Percentiles rank a stretch among this genome's conserved stretches.
Conservation (phyloP, 2,888 invertebrate species). For the Lasiommata megera region DNA sequence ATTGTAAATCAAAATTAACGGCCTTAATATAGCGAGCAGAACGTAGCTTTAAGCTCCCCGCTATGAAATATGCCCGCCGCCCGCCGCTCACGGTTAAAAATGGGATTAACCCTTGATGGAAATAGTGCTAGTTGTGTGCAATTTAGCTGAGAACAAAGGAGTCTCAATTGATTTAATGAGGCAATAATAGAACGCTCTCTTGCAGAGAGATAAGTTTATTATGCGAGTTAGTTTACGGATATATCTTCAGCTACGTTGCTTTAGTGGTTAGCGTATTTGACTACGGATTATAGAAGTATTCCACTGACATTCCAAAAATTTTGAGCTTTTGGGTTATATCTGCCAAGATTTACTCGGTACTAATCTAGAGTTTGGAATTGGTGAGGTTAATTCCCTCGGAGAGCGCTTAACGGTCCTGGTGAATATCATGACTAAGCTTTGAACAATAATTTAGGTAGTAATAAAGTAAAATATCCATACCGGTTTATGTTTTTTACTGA, state of each 20-base stretch:
- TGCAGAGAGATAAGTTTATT: constrained; percentile 25
- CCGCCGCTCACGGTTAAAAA: constrained; percentile 78
- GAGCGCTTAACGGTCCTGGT: too few species aligned
- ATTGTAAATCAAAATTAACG: constrained; percentile 82
- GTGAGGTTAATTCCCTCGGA: too few species aligned
- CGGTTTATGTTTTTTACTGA: too few species aligned
- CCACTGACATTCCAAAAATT: too few species aligned
- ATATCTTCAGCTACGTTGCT: not conserved
- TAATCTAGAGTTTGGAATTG: too few species aligned
- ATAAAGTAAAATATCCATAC: too few species aligned
- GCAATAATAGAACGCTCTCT: constrained; percentile 33
- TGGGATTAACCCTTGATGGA: constrained; percentile 78
- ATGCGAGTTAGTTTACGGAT: constrained; percentile 18
- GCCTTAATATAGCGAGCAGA: constrained; percentile 77
- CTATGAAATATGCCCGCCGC: constrained; percentile 78
- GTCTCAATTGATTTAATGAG: constrained; percentile 56
- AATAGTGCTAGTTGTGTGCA: constrained; percentile 74
- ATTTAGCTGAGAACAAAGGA: constrained; percentile 54
- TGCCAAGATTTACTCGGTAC: too few species aligned
- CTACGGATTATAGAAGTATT: too few species aligned
- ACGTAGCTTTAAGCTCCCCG: constrained; percentile 74
- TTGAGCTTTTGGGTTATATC: too few species aligned
- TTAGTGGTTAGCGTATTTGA: not conserved
- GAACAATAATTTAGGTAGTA: too few species aligned
- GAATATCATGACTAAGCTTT: too few species aligned